A percentile compares a stretch with the other conserved stretches of the same genome.
Evolutionary conservation across 2,888 invertebrate species (phyloP).

Genomic region (Callinectes sapidus): DNA sequence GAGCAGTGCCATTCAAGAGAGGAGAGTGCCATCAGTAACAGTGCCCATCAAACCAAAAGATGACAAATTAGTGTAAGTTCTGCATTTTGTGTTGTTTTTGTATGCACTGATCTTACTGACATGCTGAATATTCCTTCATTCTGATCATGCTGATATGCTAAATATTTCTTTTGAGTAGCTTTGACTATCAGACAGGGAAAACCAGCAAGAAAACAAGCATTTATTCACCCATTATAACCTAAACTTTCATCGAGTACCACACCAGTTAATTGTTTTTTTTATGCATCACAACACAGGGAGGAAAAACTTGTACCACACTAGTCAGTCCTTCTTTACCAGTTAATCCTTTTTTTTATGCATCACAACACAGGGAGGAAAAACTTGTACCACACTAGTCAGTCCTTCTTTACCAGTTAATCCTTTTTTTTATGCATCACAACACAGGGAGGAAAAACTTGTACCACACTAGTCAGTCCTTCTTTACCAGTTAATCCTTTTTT

Average conservation of each 20-base stretch:
- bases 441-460: slow-evolving; percentile 51
- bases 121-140: no score
- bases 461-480: no score
- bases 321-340: no score
- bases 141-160: no score
- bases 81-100: background rate
- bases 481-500: no score
- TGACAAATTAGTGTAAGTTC: background rate
- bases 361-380: slow-evolving; percentile 42
- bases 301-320: slow-evolving; percentile 58
- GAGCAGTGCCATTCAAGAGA: background rate
- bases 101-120: background rate
- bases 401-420: no score
- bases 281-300: slow-evolving; percentile 26
- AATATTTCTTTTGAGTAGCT: no score
- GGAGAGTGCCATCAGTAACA: background rate
- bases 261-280: no score
- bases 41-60: background rate
- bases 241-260: background rate
- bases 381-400: no score
- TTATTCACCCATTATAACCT: background rate
- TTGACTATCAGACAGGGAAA: no score
- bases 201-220: background rate
- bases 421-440: background rate
- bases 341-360: no score